Conservation (phyloP, 2,888 invertebrate species). For the Aphrophora alni region DNA sequence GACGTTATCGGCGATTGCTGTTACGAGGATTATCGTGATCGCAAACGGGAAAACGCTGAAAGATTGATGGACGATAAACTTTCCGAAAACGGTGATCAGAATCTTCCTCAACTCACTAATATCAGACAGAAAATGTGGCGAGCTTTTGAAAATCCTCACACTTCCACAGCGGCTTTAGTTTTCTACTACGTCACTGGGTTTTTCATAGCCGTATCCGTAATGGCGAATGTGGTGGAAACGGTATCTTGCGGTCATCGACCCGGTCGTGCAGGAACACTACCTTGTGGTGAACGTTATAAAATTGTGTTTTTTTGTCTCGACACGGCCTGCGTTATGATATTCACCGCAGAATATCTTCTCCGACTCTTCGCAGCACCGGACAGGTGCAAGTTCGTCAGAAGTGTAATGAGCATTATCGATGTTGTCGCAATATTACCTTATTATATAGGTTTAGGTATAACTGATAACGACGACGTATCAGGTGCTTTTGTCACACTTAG, state of each 20-base stretch:
- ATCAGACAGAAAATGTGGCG: slow-evolving; percentile 98
- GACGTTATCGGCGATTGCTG: slow-evolving; percentile 99
- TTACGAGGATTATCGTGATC: slow-evolving; percentile 98
- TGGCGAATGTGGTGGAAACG: slow-evolving; percentile 99
- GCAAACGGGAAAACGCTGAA: slow-evolving; percentile 98
- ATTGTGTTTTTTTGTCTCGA: slow-evolving; percentile 99
- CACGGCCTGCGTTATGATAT: slow-evolving; percentile 99
- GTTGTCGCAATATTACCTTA: slow-evolving; percentile 99
- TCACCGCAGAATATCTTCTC: slow-evolving; percentile 96
- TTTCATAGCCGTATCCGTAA: slow-evolving; percentile 98
- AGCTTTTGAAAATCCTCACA: slow-evolving; percentile 99
- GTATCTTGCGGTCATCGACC: slow-evolving; percentile 91
- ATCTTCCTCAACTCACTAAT: slow-evolving; percentile 85
- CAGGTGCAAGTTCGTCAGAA: slow-evolving; percentile 95
- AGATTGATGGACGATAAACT: slow-evolving; percentile 96
- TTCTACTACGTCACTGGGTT: slow-evolving; percentile 99
- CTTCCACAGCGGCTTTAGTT: slow-evolving; percentile 97
- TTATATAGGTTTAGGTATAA: slow-evolving; percentile 97
- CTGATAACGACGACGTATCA: slow-evolving; percentile 97
- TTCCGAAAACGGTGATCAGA: slow-evolving; percentile 91
- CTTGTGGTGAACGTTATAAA: slow-evolving; percentile 98
- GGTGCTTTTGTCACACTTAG: slow-evolving; percentile 98
- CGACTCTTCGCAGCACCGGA: slow-evolving; percentile 98
- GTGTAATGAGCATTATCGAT: slow-evolving; percentile 99
- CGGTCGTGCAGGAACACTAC: slow-evolving; percentile 83